phyloP scores from a whole-genome alignment of 2,113 vertebrate species.

The Pachycephala philippinensis region DNA sequence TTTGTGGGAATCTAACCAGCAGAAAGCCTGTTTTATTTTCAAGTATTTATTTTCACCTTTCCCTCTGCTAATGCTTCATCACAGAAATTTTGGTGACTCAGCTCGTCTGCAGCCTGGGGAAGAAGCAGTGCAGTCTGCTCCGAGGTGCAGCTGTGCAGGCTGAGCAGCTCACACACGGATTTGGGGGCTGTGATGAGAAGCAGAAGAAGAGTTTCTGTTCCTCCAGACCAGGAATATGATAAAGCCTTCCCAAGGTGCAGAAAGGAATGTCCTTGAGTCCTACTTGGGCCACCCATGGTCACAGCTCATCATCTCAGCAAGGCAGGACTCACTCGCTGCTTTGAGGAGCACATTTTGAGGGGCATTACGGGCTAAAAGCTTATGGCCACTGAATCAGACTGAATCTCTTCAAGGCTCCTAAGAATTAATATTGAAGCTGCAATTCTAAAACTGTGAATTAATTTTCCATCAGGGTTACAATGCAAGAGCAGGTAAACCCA shows the following conservation, averaged over 20 bases:
- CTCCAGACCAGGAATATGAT: not conserved
- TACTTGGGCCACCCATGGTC: not conserved
- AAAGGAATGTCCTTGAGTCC: not conserved
- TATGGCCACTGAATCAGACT: not conserved
- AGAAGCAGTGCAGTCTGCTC: not conserved
- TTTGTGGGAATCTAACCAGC: not conserved
- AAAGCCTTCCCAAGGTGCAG: not conserved
- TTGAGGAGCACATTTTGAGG: not conserved
- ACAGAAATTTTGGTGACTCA: not conserved
- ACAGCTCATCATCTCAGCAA: not conserved
- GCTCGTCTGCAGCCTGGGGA: not conserved
- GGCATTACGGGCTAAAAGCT: not conserved
- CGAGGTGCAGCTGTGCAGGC: not conserved
- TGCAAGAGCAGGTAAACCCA: not conserved
- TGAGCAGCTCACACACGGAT: fast-evolving
- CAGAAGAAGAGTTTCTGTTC: not conserved
- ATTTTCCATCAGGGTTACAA: not conserved
- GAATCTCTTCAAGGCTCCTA: not conserved
- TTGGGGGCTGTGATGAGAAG: not conserved
- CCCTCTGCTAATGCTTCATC: not conserved
- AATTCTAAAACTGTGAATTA: not conserved
- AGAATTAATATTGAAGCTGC: not conserved
- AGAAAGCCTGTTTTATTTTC: not conserved
- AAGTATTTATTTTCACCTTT: not conserved
- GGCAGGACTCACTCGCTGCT: fast-evolving